Evolutionary conservation across 2,113 vertebrate genomes (phyloP), one percentile per base, ranked within the genome.

Genomic region (Mesocricetus auratus): DNA sequence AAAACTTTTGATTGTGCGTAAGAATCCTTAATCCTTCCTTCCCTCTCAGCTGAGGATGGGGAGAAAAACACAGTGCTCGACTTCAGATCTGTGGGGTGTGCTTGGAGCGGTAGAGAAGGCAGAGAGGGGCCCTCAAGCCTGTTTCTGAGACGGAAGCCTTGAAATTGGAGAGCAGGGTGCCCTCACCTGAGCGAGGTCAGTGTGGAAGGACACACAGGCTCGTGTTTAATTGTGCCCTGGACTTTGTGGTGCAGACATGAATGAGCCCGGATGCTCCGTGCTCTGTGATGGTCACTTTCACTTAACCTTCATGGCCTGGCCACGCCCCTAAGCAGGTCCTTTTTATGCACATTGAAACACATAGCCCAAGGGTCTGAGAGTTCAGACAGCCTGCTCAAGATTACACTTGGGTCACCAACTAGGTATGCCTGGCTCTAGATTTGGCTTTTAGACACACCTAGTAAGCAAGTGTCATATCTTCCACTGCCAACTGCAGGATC

Each of bases 21-120:
- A 86, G 71, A 91, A 86, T 39, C 77, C 50, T 90, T 97, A 91
- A 50, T 90, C 77, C 78, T 91, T 77, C 33, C 50, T 85, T 74
- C 39, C 29, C 24, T 47, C 64, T 53, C 56, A 83, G 33, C 75
- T 90, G 87, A 47, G 31, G 74, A 66, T 42, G 36, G 60, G 50
- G 19, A 85, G 77, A 29, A 47, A 45, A 26, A 50, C 86, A 74
- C 7, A 69, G 47, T 47, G 58, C 29, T 62, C 88, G 64, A 94
- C 71, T 81, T 45, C 11, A 73, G 62, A 62, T 68, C 71, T 85
- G n/a, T 79, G 26, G 15, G 19, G 24, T 71, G 31, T 75, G 3
- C 47, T 83, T 9, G n/a, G 31, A 47, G 45, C 9, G 1, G 3
- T 2, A 6, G 60, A 15, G 24, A 33, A 90, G 47, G 17, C 22